Evolutionary conservation across 1,140 invertebrate genomes (phyloP).

Genomic region (Ceratosolen solmsi): DNA sequence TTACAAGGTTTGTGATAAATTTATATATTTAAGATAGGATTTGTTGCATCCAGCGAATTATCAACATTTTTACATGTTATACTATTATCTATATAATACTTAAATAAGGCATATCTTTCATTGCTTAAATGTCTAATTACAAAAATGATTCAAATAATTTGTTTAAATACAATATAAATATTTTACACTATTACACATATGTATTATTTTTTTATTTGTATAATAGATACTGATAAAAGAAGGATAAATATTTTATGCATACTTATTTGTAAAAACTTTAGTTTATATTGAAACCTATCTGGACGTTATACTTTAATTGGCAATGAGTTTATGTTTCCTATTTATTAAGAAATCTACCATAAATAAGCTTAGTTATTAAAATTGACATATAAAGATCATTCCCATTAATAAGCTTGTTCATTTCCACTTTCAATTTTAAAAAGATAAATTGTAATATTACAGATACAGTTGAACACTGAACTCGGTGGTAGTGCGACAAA

Average conservation of each 20-base stretch:
- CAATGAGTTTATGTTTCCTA: not conserved
- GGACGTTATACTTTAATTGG: conserved; percentile 27
- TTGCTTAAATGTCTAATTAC: conserved; percentile 23
- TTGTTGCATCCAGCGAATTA: not conserved
- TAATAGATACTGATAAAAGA: not conserved
- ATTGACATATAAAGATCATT: conserved; percentile 14
- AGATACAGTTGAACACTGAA: conserved; percentile 22
- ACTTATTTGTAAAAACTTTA: not conserved
- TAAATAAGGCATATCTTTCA: conserved; percentile 38
- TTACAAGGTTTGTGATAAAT: no score
- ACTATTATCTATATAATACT: not conserved
- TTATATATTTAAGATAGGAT: conserved; percentile 12
- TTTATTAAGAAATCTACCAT: not conserved
- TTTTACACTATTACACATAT: conserved; percentile 14
- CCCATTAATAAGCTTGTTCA: not conserved
- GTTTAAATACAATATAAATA: not conserved
- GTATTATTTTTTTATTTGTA: not conserved
- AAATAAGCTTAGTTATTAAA: conserved; percentile 8
- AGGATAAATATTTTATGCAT: not conserved
- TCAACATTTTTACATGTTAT: conserved; percentile 10
- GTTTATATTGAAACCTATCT: not conserved
- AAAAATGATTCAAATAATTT: conserved; percentile 14
- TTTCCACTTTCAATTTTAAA: conserved; percentile 7
- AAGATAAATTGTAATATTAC: not conserved
- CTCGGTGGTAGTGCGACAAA: conserved; percentile 23